Conservation (phyloP, 2,888 invertebrate genomes). For the Aphodius granarius region DNA sequence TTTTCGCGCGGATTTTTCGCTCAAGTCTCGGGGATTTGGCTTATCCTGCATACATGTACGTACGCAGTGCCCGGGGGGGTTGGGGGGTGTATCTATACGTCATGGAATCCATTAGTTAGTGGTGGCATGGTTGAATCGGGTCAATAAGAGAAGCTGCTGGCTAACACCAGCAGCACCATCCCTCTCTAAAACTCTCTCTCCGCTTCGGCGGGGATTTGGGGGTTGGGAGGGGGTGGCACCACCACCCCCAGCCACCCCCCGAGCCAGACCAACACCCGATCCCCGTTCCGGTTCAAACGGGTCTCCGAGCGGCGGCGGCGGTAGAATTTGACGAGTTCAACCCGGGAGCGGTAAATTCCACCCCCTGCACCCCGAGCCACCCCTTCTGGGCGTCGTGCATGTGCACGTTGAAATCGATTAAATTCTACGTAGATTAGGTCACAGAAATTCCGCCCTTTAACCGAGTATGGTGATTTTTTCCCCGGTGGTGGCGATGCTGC, state of each 20-base stretch:
- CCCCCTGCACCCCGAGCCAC: constrained; percentile 16
- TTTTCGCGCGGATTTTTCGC: background rate
- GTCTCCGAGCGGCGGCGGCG: constrained; percentile 34
- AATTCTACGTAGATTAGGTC: constrained; percentile 32
- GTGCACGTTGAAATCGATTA: constrained; percentile 33
- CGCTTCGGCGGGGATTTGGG: constrained; percentile 25
- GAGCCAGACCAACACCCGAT: background rate
- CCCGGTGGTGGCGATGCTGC: background rate
- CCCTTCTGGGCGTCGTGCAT: constrained; percentile 23
- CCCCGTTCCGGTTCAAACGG: constrained; percentile 28
- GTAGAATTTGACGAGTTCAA: constrained; percentile 40
- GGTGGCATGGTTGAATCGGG: constrained; percentile 29
- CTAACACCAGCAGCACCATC: constrained; percentile 25
- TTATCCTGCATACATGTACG: background rate
- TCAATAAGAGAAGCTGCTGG: constrained; percentile 34
- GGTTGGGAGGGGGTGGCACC: constrained; percentile 32
- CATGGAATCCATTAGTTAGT: constrained; percentile 32
- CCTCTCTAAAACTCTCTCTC: constrained; percentile 5
- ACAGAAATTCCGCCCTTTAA: constrained; percentile 14
- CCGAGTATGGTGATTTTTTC: constrained; percentile 3
- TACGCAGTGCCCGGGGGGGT: background rate
- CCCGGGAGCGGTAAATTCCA: constrained; percentile 43
- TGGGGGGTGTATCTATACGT: constrained; percentile 7
- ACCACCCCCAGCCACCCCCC: background rate
- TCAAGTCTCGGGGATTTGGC: background rate